A percentile compares a stretch with the other conserved stretches of the same genome.
phyloP scores from a whole-genome alignment of 1,140 invertebrate genomes.

The Drosophila parvula region DNA sequence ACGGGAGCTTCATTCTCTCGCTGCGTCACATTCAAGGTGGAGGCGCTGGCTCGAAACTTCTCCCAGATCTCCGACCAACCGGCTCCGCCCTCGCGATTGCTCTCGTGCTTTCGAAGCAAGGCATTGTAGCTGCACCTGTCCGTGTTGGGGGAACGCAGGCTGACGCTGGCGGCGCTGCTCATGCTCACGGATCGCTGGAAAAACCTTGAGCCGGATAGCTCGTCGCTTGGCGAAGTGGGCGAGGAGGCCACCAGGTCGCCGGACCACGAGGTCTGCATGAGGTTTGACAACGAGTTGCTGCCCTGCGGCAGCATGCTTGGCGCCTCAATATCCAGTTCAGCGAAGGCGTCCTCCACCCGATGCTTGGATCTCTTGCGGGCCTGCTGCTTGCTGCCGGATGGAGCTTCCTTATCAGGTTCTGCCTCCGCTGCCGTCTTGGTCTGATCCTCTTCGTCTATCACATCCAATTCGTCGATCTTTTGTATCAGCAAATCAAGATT shows the following conservation, averaged over 20 bases:
- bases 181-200: conserved; percentile 76
- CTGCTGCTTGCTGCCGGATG: conserved; percentile 12
- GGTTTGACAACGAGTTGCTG: conserved; percentile 74
- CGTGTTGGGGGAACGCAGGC: conserved; percentile 57
- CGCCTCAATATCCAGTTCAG: conserved; percentile 31
- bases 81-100: conserved; percentile 84
- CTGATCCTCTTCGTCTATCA: conserved; percentile 63
- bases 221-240: conserved; percentile 38
- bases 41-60: conserved; percentile 62
- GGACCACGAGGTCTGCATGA: conserved; percentile 82
- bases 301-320: conserved; percentile 47
- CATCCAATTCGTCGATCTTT: conserved; percentile 79
- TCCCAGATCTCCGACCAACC: conserved; percentile 78
- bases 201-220: conserved; percentile 25
- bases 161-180: conserved; percentile 55
- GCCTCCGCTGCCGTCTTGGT: not conserved
- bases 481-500: conserved; percentile 74
- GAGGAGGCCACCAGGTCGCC: conserved; percentile 42
- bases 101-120: conserved; percentile 83
- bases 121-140: conserved; percentile 80
- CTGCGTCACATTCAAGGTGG: conserved; percentile 58
- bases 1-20: too few relatives aligned
- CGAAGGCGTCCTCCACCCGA: conserved; percentile 45
- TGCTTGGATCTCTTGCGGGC: conserved; percentile 44
- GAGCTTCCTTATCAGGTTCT: not conserved